Conservation (phyloP, 2,797 vertebrate genomes). For the Rallus crepitans region DNA sequence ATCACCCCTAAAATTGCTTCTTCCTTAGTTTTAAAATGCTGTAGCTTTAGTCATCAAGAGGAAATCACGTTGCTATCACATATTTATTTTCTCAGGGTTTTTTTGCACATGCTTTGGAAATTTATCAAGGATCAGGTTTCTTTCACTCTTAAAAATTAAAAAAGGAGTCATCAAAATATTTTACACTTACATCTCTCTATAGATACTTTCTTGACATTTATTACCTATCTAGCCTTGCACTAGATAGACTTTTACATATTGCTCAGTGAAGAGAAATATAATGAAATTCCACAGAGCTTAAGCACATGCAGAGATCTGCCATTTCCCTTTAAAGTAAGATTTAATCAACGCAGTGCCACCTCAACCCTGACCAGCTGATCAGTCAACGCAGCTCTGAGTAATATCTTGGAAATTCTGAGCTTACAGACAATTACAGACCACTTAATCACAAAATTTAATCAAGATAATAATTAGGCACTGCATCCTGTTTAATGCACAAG, state of each 20-base stretch:
- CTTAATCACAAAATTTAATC: constrained; percentile 75
- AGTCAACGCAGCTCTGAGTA: constrained; percentile 12
- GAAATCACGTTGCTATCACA: not conserved
- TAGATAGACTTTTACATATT: not conserved
- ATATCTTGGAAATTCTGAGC: constrained; percentile 41
- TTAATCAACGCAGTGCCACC: constrained; percentile 42
- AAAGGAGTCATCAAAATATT: not conserved
- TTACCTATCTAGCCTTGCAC: not conserved
- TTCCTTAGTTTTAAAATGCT: constrained; percentile 3
- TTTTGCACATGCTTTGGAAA: not conserved
- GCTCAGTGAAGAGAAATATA: not conserved
- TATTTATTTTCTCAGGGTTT: not conserved
- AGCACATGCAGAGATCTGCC: not conserved
- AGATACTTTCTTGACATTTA: not conserved
- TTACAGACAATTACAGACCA: constrained; percentile 40
- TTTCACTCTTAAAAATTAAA: constrained; percentile 21
- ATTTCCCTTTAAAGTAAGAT: constrained; percentile 3
- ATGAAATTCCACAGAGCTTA: not conserved
- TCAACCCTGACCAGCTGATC: constrained; percentile 59
- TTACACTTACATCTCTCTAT: not conserved
- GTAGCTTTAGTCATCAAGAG: not conserved
- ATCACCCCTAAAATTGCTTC: not conserved
- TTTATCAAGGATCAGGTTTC: not conserved
- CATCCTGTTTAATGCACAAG: constrained; percentile 59
- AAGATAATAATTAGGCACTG: constrained; percentile 65